phyloP scores from a whole-genome alignment of 2,113 vertebrate species.

The Rhadina sibilatrix region DNA sequence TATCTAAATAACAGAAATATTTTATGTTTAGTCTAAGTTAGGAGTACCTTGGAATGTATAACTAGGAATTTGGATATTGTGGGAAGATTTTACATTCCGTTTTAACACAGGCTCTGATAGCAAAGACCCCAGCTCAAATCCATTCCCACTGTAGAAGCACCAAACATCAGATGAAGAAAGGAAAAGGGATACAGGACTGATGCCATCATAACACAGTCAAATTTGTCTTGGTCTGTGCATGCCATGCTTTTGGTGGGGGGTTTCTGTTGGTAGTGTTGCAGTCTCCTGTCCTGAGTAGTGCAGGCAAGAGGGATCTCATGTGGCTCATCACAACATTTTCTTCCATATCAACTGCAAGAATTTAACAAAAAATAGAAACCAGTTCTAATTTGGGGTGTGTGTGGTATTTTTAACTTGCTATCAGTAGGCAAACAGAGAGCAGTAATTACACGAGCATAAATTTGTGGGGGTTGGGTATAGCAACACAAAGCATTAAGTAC shows the following conservation, averaged over 20 bases:
- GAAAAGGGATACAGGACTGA: background rate
- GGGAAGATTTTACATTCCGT: background rate
- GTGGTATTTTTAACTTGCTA: constrained; percentile 5
- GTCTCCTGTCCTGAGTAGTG: background rate
- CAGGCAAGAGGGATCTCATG: background rate
- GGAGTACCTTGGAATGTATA: background rate
- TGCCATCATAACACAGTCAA: background rate
- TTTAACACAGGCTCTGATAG: background rate
- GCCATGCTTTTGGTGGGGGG: accelerated
- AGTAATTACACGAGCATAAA: constrained; percentile 1
- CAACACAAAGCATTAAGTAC: background rate
- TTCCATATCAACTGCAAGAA: background rate
- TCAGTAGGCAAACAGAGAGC: constrained; percentile 4
- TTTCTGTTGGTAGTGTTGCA: background rate
- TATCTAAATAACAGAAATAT: background rate
- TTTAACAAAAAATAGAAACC: background rate
- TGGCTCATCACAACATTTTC: background rate
- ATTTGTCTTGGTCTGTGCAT: background rate
- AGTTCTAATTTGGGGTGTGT: background rate
- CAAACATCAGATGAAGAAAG: background rate
- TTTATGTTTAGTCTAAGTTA: background rate
- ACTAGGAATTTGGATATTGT: background rate
- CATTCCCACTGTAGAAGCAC: background rate
- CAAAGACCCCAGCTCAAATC: background rate
- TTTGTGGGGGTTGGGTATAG: background rate